These are phyloP conservation scores for Tenrec ecaudatus DNA, from an alignment of 2,113 vertebrate genomes.

Conservation along the genomic window DNA sequence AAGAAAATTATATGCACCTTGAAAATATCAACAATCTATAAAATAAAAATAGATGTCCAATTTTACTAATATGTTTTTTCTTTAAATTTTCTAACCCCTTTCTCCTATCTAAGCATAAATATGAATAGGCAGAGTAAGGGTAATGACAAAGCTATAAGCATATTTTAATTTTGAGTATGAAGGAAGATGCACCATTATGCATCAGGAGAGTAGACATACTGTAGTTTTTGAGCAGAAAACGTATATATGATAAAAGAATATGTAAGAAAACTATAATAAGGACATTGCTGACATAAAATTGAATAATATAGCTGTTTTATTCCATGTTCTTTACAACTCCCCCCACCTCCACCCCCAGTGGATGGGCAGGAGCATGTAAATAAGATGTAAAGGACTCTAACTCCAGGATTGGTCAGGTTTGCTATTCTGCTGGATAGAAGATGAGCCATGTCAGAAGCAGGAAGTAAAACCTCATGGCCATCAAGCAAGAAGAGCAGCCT, in stretches of 20 bases:
- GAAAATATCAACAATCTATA: background rate
- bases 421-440: no score
- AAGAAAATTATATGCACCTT: background rate
- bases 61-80: background rate
- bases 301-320: no score
- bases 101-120: background rate
- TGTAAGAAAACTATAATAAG: background rate
- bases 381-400: no score
- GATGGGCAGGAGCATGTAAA: no score
- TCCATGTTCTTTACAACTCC: no score
- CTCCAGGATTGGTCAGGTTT: no score
- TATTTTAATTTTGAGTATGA: background rate
- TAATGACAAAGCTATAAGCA: background rate
- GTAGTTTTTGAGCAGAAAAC: background rate
- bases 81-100: background rate
- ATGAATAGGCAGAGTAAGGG: background rate
- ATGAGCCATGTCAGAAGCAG: no score
- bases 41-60: background rate
- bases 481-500: no score
- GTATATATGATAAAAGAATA: background rate
- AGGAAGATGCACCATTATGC: background rate
- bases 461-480: no score
- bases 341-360: no score
- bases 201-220: background rate
- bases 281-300: no score